These are phyloP conservation scores for Macroteleia sp. DNA, from an alignment of 2,888 invertebrate species.

Conservation along the genomic window DNA sequence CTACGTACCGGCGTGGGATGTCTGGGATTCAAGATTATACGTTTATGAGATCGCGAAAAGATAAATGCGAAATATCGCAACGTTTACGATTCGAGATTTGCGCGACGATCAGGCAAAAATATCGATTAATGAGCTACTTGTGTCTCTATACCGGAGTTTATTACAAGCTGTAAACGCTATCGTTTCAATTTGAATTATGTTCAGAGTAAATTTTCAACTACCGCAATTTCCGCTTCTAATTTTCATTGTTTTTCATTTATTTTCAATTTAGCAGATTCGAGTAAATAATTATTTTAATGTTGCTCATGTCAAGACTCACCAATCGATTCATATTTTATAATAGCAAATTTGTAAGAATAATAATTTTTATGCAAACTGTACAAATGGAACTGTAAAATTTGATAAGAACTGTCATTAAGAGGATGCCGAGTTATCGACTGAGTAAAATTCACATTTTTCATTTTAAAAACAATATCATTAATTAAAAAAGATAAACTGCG, in stretches of 20 bases:
- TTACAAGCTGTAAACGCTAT: slow-evolving; percentile 25
- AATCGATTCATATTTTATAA: slow-evolving; percentile 17
- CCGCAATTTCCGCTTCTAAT: slow-evolving; percentile 14
- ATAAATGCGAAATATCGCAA: slow-evolving; percentile 34
- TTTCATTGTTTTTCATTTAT: slow-evolving; percentile 38
- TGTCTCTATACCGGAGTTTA: slow-evolving; percentile 16
- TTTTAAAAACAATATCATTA: too few relatives aligned
- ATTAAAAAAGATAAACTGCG: too few relatives aligned
- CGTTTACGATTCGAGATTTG: slow-evolving; percentile 5
- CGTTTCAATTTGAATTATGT: slow-evolving; percentile 40
- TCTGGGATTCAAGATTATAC: slow-evolving; percentile 31
- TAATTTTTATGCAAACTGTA: slow-evolving; percentile 2
- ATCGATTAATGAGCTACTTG: slow-evolving; percentile 34
- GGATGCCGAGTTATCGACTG: too few relatives aligned
- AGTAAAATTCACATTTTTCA: too few relatives aligned
- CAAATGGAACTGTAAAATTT: slow-evolving; percentile 17
- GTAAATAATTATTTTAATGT: slow-evolving; percentile 30
- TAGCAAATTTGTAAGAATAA: not conserved
- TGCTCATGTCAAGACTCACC: slow-evolving; percentile 7
- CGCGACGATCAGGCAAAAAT: slow-evolving; percentile 6
- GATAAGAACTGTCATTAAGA: too few relatives aligned
- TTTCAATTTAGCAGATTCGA: slow-evolving; percentile 22
- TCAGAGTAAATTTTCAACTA: slow-evolving; percentile 28
- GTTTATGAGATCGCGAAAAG: slow-evolving; percentile 41
- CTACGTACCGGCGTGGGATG: slow-evolving; percentile 26